These are phyloP conservation scores for Adelognathus sp. DNA, from an alignment of 2,888 invertebrate genomes.

Conservation along the genomic window DNA sequence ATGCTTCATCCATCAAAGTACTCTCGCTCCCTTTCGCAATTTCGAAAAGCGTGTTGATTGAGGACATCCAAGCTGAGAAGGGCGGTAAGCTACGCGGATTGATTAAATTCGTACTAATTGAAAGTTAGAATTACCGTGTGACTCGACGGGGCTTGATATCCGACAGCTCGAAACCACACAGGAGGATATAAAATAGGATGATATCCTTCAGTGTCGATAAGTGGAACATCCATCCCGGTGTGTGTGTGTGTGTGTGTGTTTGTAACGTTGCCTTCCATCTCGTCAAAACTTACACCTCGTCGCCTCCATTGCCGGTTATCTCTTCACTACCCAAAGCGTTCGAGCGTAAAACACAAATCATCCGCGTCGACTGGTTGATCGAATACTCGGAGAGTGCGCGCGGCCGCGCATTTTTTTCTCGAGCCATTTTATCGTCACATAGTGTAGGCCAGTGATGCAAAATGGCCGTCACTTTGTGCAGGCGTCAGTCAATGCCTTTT, in stretches of 20 bases:
- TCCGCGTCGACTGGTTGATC: conserved; percentile 62
- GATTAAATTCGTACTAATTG: too few relatives aligned
- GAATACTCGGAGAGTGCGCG: conserved; percentile 59
- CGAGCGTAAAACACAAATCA: conserved; percentile 62
- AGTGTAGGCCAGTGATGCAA: too few relatives aligned
- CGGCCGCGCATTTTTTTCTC: conserved; percentile 46
- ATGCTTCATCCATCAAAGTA: conserved; percentile 2
- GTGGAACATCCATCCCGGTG: background rate
- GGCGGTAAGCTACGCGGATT: too few relatives aligned
- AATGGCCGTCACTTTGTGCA: too few relatives aligned
- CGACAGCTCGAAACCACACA: too few relatives aligned
- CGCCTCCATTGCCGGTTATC: conserved; percentile 37
- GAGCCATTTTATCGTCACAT: conserved; percentile 52
- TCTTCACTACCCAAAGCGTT: conserved; percentile 34
- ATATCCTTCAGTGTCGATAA: background rate
- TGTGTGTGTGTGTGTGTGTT: too few relatives aligned
- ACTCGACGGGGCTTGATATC: too few relatives aligned
- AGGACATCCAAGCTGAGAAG: too few relatives aligned
- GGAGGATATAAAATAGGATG: too few relatives aligned
- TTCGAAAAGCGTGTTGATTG: conserved; percentile 10
- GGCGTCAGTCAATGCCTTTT: too few relatives aligned
- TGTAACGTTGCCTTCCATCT: conserved; percentile 39
- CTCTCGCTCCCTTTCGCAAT: conserved; percentile 8
- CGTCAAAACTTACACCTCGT: conserved; percentile 57
- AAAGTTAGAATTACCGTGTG: too few relatives aligned